phyloP scores from a whole-genome alignment of 2,113 vertebrate genomes.

The Trematocara unimaculatum region DNA sequence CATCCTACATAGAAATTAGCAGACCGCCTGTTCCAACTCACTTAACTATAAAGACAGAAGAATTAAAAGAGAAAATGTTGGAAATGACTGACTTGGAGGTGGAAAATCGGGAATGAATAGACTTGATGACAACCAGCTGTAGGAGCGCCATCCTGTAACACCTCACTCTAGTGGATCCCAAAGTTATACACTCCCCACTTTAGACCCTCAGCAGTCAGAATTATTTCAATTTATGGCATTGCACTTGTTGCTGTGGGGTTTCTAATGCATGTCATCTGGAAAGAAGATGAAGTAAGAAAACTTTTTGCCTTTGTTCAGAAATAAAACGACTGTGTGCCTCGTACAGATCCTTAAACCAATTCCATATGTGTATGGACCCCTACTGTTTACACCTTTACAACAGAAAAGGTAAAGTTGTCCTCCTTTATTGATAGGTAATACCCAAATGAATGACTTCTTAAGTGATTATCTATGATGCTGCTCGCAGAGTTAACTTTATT shows the following conservation, averaged over 20 bases:
- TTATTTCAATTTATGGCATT: constrained; percentile 7
- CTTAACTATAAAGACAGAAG: background rate
- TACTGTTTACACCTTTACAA: background rate
- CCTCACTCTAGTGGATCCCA: constrained; percentile 15
- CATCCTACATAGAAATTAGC: background rate
- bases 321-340: background rate
- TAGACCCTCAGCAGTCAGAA: constrained; percentile 22
- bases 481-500: background rate
- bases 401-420: background rate
- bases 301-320: background rate
- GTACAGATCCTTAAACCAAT: constrained; percentile 3
- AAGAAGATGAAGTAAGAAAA: background rate
- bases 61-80: background rate
- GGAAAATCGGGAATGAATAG: background rate
- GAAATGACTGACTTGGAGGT: background rate
- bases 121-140: constrained; percentile 39
- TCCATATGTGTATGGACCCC: background rate
- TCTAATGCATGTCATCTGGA: background rate
- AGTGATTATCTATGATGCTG: background rate
- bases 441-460: background rate
- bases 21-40: constrained; percentile 18
- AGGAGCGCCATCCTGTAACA: background rate
- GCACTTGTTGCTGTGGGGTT: constrained; percentile 29
- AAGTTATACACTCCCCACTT: constrained; percentile 28
- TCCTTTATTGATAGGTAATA: background rate